These are phyloP conservation scores for Hippocampus comes DNA, from an alignment of 2,113 vertebrate genomes.

Conservation along the genomic window DNA sequence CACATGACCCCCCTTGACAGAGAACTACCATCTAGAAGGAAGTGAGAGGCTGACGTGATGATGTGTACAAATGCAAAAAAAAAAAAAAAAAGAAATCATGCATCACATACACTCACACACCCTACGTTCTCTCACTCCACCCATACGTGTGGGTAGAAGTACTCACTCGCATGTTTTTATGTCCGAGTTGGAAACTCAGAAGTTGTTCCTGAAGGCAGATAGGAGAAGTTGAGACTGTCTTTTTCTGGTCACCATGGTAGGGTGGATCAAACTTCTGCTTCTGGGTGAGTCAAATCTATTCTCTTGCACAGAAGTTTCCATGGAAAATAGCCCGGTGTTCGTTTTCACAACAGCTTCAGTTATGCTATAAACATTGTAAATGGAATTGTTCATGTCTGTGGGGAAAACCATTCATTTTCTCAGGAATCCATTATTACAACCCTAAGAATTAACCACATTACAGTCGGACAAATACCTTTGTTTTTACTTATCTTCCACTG, in stretches of 20 bases:
- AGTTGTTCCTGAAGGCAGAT: not conserved
- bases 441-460: not conserved
- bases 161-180: not conserved
- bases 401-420: not conserved
- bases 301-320: not conserved
- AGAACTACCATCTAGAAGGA: constrained; percentile 1
- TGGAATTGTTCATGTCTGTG: not conserved
- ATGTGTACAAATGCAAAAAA: not conserved
- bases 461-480: not conserved
- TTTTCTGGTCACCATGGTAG: constrained; percentile 45
- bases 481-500: not conserved
- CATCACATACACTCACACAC: constrained; percentile 4
- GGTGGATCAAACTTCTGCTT: constrained; percentile 40
- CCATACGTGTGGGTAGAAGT: not conserved
- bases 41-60: not conserved
- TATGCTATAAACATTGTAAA: not conserved
- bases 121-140: constrained; percentile 1
- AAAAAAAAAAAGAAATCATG: not conserved
- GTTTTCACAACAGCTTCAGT: not conserved
- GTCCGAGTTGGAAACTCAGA: not conserved
- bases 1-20: constrained; percentile 12
- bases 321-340: not conserved
- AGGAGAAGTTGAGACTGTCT: not conserved
- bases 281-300: constrained; percentile 61
- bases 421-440: not conserved